Evolutionary conservation across 2,113 vertebrate species (phyloP).

Genomic region (Eupsittula cactorum): DNA sequence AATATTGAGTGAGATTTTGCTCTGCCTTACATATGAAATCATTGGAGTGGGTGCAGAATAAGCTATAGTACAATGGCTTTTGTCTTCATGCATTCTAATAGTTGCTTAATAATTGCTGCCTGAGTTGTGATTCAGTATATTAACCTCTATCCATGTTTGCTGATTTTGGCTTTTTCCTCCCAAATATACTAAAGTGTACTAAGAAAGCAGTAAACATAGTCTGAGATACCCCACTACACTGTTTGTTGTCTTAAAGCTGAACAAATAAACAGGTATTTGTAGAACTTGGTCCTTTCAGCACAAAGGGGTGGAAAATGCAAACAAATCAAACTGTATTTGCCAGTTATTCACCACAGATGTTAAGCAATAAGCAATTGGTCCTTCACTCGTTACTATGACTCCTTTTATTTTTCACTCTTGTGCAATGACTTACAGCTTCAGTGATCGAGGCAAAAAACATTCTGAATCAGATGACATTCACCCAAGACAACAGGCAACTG

Average conservation of each 20-base stretch:
- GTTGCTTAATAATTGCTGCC: background rate
- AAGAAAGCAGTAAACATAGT: background rate
- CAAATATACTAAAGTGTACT: background rate
- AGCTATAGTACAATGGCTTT: background rate
- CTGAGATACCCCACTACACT: background rate
- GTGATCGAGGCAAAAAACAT: background rate
- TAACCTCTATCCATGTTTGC: background rate
- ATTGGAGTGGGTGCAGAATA: background rate
- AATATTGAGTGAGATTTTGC: background rate
- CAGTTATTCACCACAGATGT: background rate
- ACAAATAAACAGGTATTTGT: background rate
- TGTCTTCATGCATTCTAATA: background rate
- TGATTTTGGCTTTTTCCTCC: accelerated
- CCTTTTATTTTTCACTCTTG: background rate
- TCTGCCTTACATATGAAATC: background rate
- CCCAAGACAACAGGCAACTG: background rate
- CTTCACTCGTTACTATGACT: background rate
- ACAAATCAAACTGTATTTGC: background rate
- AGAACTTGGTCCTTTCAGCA: background rate
- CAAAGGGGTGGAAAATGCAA: background rate
- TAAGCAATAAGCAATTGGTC: background rate
- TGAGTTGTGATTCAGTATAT: background rate
- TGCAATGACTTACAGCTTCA: background rate
- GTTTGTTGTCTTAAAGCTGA: background rate
- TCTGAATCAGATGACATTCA: background rate